Conservation (phyloP, 2,113 vertebrate species). For the Mastomys natalensis region DNA sequence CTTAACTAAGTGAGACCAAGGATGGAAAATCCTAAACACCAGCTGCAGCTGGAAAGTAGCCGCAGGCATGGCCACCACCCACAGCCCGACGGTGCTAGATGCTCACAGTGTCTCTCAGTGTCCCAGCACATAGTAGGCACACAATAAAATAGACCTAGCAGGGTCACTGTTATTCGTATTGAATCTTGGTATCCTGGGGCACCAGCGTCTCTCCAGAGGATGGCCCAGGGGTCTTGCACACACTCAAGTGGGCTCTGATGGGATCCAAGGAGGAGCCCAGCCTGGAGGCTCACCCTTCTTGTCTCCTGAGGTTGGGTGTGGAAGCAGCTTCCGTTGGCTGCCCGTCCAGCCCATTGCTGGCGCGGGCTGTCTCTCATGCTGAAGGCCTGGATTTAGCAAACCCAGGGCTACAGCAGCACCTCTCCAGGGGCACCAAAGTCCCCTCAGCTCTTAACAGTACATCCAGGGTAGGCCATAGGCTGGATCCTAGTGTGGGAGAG, state of each 20-base stretch:
- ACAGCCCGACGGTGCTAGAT: too few species aligned
- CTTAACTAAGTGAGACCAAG: background rate
- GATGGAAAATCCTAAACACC: background rate
- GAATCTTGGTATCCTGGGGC: background rate
- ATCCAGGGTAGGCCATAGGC: fast-evolving
- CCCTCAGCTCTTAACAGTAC: background rate
- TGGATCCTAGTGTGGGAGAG: background rate
- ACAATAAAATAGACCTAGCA: background rate
- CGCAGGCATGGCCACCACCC: background rate
- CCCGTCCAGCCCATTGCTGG: background rate
- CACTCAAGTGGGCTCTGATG: fast-evolving
- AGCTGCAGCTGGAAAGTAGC: background rate
- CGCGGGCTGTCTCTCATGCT: background rate
- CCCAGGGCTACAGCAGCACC: background rate
- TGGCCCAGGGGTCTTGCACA: background rate
- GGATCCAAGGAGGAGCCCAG: background rate
- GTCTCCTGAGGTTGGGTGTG: background rate
- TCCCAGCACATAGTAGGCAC: background rate
- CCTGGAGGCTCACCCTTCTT: too few species aligned
- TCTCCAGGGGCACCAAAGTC: background rate
- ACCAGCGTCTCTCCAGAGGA: background rate
- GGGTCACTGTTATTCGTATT: background rate
- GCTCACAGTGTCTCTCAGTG: fast-evolving
- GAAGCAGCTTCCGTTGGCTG: background rate
- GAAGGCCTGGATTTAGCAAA: background rate